Conservation (phyloP, 2,888 invertebrate genomes). For the Xiphydria camelus region DNA sequence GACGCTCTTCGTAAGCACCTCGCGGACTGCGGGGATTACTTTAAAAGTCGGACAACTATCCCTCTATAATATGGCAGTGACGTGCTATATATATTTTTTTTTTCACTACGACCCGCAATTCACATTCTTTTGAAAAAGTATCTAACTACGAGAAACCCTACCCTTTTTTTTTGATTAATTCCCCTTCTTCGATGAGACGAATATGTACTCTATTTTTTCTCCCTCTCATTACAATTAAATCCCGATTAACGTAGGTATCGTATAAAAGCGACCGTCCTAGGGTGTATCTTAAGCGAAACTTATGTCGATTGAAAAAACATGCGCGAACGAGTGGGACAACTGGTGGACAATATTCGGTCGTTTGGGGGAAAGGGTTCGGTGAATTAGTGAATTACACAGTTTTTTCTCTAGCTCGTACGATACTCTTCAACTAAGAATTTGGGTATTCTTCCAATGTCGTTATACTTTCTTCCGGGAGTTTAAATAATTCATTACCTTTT, state of each 20-base stretch:
- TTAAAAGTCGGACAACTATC: constrained; percentile 16
- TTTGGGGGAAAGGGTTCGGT: too few relatives aligned
- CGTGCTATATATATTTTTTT: constrained; percentile 25
- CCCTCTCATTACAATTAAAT: not conserved
- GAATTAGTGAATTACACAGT: too few relatives aligned
- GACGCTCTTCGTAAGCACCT: constrained; percentile 17
- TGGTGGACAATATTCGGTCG: too few relatives aligned
- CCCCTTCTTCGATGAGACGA: constrained; percentile 14
- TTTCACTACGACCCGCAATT: constrained; percentile 9
- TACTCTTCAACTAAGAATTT: too few relatives aligned
- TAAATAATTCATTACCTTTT: too few relatives aligned
- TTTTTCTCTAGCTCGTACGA: too few relatives aligned
- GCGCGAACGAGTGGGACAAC: too few relatives aligned
- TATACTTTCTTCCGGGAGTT: too few relatives aligned
- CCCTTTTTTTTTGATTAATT: constrained; percentile 23
- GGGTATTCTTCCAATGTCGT: too few relatives aligned
- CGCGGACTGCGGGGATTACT: constrained; percentile 6
- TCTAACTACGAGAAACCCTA: not conserved
- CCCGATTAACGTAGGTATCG: not conserved
- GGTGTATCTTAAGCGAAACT: not conserved
- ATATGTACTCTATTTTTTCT: constrained; percentile 8
- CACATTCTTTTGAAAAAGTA: constrained; percentile 18
- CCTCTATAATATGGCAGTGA: constrained; percentile 33
- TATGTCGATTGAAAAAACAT: too few relatives aligned
- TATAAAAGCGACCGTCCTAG: constrained; percentile 1